Percentiles rank a stretch among this genome's conserved stretches.
These are phyloP conservation scores for Rhea americana DNA, from an alignment of 2,113 vertebrate genomes.

Conservation along the genomic window DNA sequence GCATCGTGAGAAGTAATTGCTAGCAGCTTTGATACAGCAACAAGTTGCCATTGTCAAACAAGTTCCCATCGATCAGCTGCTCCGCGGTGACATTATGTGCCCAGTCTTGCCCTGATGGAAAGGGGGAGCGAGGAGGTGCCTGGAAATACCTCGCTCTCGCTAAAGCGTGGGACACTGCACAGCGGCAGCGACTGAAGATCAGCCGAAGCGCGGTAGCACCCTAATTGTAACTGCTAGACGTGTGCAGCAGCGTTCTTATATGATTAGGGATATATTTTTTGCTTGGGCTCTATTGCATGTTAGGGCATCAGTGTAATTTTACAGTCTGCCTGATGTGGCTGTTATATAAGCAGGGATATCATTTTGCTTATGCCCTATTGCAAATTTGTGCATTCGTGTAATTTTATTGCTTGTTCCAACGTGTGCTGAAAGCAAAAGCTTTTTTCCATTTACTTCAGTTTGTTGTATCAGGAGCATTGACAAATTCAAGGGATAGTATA, in stretches of 20 bases:
- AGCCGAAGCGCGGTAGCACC: fast-evolving
- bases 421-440: neutral
- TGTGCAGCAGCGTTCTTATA: neutral
- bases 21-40: neutral
- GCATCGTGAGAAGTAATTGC: conserved; percentile 22
- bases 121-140: neutral
- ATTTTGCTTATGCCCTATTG: neutral
- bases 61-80: neutral
- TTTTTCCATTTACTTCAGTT: neutral
- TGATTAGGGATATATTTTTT: neutral
- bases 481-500: neutral
- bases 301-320: neutral
- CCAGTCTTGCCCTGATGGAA: fast-evolving
- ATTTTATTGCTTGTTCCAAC: neutral
- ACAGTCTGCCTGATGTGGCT: neutral
- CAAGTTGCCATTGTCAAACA: conserved; percentile 4
- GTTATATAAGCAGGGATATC: neutral
- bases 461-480: neutral
- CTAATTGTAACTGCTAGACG: neutral
- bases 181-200: neutral
- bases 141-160: neutral
- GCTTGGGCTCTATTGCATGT: neutral
- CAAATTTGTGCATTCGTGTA: neutral
- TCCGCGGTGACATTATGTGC: fast-evolving
- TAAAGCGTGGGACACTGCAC: neutral